phyloP scores from a whole-genome alignment of 2,113 vertebrate genomes.

The Laterallus jamaicensis region DNA sequence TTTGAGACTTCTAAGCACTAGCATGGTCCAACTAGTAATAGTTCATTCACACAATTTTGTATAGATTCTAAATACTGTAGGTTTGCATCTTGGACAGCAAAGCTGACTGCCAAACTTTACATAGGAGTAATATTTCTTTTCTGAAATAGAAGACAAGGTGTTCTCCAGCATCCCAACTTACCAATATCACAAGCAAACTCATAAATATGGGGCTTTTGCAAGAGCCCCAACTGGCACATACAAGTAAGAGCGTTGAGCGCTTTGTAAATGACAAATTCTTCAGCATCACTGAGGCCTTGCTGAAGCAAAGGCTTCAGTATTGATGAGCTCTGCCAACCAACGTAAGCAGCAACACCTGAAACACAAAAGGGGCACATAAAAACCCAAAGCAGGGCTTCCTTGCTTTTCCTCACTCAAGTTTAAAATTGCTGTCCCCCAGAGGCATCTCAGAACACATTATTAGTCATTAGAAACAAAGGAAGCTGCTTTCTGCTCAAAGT shows the following conservation, averaged over 20 bases:
- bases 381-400: background rate
- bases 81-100: background rate
- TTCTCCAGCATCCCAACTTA: conserved; percentile 66
- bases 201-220: conserved; percentile 97
- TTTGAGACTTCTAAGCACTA: background rate
- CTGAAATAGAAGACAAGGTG: background rate
- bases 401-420: background rate
- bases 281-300: conserved; percentile 95
- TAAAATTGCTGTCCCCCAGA: background rate
- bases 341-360: conserved; percentile 95
- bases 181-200: conserved; percentile 96
- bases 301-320: conserved; percentile 97
- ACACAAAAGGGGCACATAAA: background rate
- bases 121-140: background rate
- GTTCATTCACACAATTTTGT: background rate
- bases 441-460: background rate
- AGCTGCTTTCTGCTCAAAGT: background rate
- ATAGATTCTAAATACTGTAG: background rate
- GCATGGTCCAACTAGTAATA: background rate
- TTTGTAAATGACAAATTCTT: conserved; percentile 98
- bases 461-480: background rate
- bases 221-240: conserved; percentile 95
- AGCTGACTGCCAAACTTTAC: background rate
- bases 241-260: conserved; percentile 94
- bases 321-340: conserved; percentile 98